phyloP scores from a whole-genome alignment of 2,888 invertebrate genomes.

The Patella ulyssiponensis region DNA sequence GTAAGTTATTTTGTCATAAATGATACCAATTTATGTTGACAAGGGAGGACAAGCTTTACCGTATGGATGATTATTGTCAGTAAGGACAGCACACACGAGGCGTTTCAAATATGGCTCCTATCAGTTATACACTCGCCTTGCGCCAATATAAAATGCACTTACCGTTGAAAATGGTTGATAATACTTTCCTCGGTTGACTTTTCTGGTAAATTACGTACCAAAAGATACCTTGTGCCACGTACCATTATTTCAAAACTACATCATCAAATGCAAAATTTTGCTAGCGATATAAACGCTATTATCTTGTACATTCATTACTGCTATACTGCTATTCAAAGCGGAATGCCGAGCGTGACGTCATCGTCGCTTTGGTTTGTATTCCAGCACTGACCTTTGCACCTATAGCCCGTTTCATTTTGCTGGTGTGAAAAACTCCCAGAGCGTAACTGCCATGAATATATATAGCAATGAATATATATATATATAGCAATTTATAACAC shows the following conservation, averaged over 20 bases:
- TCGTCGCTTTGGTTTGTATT: slow-evolving; percentile 17
- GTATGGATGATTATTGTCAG: too few species aligned
- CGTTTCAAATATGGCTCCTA: too few species aligned
- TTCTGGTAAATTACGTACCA: slow-evolving; percentile 99
- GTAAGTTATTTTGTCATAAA: too few species aligned
- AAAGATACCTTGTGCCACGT: slow-evolving; percentile 99
- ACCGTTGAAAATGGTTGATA: slow-evolving; percentile 98
- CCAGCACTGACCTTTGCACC: slow-evolving; percentile 18
- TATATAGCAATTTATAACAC: too few species aligned
- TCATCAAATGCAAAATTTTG: slow-evolving; percentile 32
- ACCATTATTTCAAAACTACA: slow-evolving; percentile 80
- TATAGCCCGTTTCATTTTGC: slow-evolving; percentile 22
- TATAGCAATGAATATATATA: too few species aligned
- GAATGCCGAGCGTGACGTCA: slow-evolving; percentile 25
- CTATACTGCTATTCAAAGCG: slow-evolving; percentile 12
- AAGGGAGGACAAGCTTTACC: too few species aligned
- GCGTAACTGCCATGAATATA: too few species aligned
- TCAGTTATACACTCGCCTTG: too few species aligned
- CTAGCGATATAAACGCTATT: slow-evolving; percentile 36
- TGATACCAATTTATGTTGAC: too few species aligned
- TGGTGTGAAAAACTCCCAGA: too few species aligned
- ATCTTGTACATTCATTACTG: slow-evolving; percentile 10
- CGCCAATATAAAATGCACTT: slow-evolving; percentile 68
- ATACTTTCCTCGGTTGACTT: slow-evolving; percentile 97
- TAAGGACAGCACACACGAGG: too few species aligned